phyloP scores from a whole-genome alignment of 2,113 vertebrate species.

The Emydocephalus ijimae region DNA sequence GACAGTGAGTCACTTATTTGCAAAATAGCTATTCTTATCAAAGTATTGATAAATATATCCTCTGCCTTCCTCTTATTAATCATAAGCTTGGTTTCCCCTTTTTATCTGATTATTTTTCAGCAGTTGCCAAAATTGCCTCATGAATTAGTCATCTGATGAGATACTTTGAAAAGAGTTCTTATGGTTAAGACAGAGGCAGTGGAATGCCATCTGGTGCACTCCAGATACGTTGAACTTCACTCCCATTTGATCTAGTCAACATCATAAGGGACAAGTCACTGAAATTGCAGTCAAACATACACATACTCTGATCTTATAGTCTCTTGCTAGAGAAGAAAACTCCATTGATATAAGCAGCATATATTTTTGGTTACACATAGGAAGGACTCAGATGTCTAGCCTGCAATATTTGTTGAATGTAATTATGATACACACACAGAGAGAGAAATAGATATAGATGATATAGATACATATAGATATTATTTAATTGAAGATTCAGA shows the following conservation, averaged over 20 bases:
- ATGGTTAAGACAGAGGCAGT: neutral
- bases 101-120: neutral
- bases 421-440: conserved; percentile 37
- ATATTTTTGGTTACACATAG: neutral
- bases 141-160: neutral
- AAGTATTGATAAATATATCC: neutral
- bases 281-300: neutral
- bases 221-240: neutral
- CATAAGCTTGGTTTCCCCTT: neutral
- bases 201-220: neutral
- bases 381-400: neutral
- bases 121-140: neutral
- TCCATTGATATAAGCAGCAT: neutral
- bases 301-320: neutral
- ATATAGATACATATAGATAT: too few relatives aligned
- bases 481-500: conserved; percentile 36
- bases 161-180: neutral
- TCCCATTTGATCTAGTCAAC: neutral
- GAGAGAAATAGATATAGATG: too few relatives aligned
- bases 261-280: neutral
- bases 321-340: neutral
- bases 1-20: neutral
- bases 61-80: neutral
- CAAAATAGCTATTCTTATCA: neutral
- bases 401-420: conserved; percentile 11